phyloP scores from a whole-genome alignment of 2,797 vertebrate genomes.

The Xenops minutus region DNA sequence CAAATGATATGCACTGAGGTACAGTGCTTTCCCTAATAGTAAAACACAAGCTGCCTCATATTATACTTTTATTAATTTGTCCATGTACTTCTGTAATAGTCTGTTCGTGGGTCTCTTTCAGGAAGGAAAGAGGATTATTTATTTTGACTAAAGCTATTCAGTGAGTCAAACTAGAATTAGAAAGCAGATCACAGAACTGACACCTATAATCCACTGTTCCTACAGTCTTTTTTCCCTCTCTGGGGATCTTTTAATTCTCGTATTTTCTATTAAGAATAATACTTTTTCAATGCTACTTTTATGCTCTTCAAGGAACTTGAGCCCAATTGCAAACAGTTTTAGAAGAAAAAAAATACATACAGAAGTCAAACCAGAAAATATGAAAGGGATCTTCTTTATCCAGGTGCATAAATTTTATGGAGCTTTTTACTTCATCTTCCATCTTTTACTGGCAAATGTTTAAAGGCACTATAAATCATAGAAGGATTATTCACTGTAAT shows the following conservation, averaged over 20 bases:
- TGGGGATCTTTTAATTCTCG: neutral
- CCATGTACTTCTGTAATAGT: neutral
- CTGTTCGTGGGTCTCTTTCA: neutral
- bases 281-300: neutral
- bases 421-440: neutral
- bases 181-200: neutral
- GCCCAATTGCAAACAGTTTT: neutral
- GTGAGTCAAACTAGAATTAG: neutral
- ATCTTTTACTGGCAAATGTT: neutral
- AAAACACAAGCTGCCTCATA: neutral
- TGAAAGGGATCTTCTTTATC: neutral
- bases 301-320: neutral
- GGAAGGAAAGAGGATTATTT: neutral
- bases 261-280: neutral
- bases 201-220: neutral
- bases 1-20: neutral
- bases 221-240: neutral
- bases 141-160: neutral
- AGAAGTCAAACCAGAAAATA: neutral
- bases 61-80: neutral
- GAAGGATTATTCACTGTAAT: neutral
- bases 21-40: neutral
- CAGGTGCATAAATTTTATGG: neutral
- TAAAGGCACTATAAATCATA: constrained; percentile 1
- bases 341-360: neutral